phyloP scores from a whole-genome alignment of 2,888 invertebrate species.

The Sthenelais limicola region DNA sequence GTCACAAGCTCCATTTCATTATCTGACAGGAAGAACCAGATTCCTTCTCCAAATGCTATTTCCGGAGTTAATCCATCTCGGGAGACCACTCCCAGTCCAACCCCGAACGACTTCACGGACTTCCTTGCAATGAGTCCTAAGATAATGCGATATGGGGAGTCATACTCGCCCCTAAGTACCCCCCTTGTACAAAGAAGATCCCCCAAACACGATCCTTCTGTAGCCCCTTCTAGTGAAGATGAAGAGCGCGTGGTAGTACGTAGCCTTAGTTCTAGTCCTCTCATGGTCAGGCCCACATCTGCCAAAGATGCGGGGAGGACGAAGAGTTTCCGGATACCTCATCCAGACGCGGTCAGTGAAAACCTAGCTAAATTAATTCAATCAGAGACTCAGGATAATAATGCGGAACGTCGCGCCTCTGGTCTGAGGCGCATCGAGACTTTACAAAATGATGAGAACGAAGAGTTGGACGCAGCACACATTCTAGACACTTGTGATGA shows the following conservation, averaged over 20 bases:
- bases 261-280: slow-evolving; percentile 8
- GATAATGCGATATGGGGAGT: slow-evolving; percentile 32
- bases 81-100: slow-evolving; percentile 29
- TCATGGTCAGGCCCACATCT: neutral
- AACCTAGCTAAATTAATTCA: slow-evolving; percentile 10
- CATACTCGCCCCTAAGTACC: slow-evolving; percentile 22
- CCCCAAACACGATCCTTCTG: neutral
- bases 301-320: neutral
- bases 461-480: slow-evolving; percentile 12
- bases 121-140: slow-evolving; percentile 20
- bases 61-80: slow-evolving; percentile 30
- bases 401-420: neutral
- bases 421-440: slow-evolving; percentile 14
- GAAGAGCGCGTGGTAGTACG: slow-evolving; percentile 27
- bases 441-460: slow-evolving; percentile 25
- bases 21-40: slow-evolving; percentile 25
- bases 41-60: slow-evolving; percentile 25
- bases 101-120: slow-evolving; percentile 28
- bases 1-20: slow-evolving; percentile 29
- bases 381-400: too few relatives aligned
- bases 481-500: neutral
- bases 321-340: slow-evolving; percentile 33
- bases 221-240: slow-evolving; percentile 1
- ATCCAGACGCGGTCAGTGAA: neutral
- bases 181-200: neutral